Percentiles rank a stretch among this genome's conserved stretches.
These are phyloP conservation scores for Pycnonotus jocosus DNA, from an alignment of 2,113 vertebrate species.

Conservation along the genomic window DNA sequence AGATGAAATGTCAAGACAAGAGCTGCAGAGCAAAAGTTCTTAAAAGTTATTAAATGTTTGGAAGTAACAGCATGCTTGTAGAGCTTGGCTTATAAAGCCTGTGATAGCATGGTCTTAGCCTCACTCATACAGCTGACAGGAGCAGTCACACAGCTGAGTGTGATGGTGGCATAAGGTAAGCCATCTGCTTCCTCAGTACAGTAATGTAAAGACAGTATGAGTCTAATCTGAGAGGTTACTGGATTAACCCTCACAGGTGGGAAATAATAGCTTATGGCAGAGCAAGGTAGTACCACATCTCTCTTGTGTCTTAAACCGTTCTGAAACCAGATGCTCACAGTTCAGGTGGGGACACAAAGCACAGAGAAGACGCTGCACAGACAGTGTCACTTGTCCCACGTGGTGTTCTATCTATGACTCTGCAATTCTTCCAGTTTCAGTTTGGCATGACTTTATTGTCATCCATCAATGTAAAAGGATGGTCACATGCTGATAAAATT, in stretches of 20 bases:
- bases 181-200: not conserved
- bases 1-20: conserved; percentile 4
- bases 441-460: not conserved
- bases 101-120: not conserved
- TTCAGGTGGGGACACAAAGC: not conserved
- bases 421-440: not conserved
- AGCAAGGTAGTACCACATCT: not conserved
- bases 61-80: not conserved
- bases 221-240: not conserved
- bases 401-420: not conserved
- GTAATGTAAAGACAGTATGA: not conserved
- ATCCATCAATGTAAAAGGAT: not conserved
- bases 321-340: not conserved
- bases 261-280: not conserved
- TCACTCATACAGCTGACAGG: not conserved
- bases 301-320: not conserved
- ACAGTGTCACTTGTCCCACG: not conserved
- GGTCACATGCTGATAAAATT: not conserved
- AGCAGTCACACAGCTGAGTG: not conserved
- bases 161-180: not conserved
- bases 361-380: not conserved
- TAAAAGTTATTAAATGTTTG: not conserved
- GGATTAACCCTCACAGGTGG: not conserved
- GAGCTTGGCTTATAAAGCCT: not conserved
- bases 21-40: not conserved